Evolutionary conservation across 23 tunicate species (phyloP), one percentile per base, ranked within the genome.

Genomic region (Halocynthia aurantium): DNA sequence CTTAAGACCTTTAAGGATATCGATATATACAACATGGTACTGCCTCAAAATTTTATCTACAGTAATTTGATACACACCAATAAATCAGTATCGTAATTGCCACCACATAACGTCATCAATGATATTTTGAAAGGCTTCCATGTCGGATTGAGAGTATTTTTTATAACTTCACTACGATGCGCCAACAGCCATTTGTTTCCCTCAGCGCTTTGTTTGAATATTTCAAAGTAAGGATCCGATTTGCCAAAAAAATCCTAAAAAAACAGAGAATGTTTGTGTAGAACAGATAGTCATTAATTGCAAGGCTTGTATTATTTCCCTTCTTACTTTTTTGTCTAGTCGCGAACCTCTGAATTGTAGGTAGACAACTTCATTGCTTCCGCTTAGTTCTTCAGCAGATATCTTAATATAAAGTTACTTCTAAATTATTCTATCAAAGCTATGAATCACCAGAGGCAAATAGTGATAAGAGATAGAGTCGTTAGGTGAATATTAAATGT

Each of bases 191-290:
- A 74, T 69, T 55, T 81, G 22, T 73, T 51, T 20, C 92, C 92
- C 22, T 75, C 85, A 8, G 84, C 77, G 22, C 81, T 81, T 6
- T 65, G 78, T 50, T 88, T 77, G 66, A 82, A 85, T 17, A 86
- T 74, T 53, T 86, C 92, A 12, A 92, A 80, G 53, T 82, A 92
- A 7, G 98, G 98, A 64, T 92, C 98, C 6, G 98, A 92, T 73
- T 92, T 92, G 8, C 98, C 98, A 73, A 92, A 92, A 20, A 77
- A 92, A 74, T 92, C 98, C 98, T 92, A 73, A n/a, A 10, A n/a
- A 62, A 77, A 22, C 44, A 67, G 12, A n/a, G 76, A 22, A 72
- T 2, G 49, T 20, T 31, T 31, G 4, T 31, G 44, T 31, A 31
- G 72, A 68, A 4, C 21, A 20, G 10, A 40, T 44, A 72, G 10